Evolutionary conservation across 2,797 vertebrate species (phyloP), one percentile per base, ranked within the genome.

Genomic region (Pseudocheirus occidentalis): DNA sequence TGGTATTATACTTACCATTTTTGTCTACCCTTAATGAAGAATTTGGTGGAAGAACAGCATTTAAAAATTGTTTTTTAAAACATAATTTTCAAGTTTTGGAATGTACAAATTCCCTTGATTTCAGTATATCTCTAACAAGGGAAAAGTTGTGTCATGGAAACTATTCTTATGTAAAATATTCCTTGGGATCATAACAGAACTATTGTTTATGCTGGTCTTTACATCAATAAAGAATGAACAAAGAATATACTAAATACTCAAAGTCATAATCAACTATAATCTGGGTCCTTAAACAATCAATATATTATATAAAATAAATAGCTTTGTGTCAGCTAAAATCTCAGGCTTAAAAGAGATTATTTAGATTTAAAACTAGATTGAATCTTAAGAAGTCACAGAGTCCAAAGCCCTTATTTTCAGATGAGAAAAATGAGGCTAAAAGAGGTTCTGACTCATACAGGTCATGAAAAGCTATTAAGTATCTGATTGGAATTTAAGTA

Each of bases 21-120:
- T 95, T 92, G 94, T 55, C 55, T 31, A 91, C 95, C 54, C 31
- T 92, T 92, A 95, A 93, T 89, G 5, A 50, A 96, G 93, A 94
- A 92, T 94, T 91, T 58, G 58, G 92, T 55, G 14, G 13, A 94
- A 2, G 11, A 73, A 59, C 24, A 91, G 34, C 90, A 5, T 91
- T n/a, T 89, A 59, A 90, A 6, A 90, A 92, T 95, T 93, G 9
- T 81, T 91, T 52, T 87, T 1, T 55, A 62, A 54, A 90, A 94
- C 29, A 91, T 59, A 57, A 54, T 94, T 94, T 91, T 40, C 46
- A 52, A 46, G 81, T 96, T 87, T 91, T 34, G 46, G 0, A 55
- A 91, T 1, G n/a, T 81, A 95, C 91, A 46, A 66, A 92, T 81
- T 92, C 81, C 28, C 87, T 91, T 90, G n/a, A 66, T 95, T 87